Evolutionary conservation across 2,888 invertebrate species (phyloP).

Genomic region (Tenodera sinensis): DNA sequence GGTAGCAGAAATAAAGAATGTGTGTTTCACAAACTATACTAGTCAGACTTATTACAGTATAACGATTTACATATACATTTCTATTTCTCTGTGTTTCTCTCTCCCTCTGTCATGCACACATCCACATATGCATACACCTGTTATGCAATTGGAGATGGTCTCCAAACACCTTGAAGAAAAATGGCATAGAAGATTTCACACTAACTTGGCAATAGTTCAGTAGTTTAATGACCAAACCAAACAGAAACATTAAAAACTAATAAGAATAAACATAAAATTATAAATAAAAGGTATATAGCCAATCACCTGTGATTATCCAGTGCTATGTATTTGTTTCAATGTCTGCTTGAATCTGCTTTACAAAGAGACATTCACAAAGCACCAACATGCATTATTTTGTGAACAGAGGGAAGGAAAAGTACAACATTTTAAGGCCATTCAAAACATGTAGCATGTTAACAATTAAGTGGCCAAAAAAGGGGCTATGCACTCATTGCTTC

Average conservation of each 20-base stretch:
- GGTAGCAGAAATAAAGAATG: conserved; percentile 22
- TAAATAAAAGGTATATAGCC: neutral
- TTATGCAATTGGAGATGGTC: neutral
- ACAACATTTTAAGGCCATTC: conserved; percentile 30
- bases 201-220: neutral
- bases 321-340: neutral
- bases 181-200: conserved; percentile 1
- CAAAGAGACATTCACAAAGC: conserved; percentile 23
- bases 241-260: neutral
- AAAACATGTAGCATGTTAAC: conserved; percentile 21
- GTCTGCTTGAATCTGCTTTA: conserved; percentile 9
- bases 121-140: conserved; percentile 11
- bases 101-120: neutral
- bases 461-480: conserved; percentile 20
- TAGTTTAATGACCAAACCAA: neutral
- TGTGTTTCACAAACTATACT: neutral
- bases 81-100: conserved; percentile 9
- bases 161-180: neutral
- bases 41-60: neutral
- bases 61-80: neutral
- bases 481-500: conserved; percentile 8
- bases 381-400: conserved; percentile 26
- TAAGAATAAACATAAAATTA: no score
- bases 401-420: conserved; percentile 20
- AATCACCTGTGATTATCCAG: neutral